These are phyloP conservation scores for Ips typographus DNA, from an alignment of 1,140 invertebrate species.

Conservation along the genomic window DNA sequence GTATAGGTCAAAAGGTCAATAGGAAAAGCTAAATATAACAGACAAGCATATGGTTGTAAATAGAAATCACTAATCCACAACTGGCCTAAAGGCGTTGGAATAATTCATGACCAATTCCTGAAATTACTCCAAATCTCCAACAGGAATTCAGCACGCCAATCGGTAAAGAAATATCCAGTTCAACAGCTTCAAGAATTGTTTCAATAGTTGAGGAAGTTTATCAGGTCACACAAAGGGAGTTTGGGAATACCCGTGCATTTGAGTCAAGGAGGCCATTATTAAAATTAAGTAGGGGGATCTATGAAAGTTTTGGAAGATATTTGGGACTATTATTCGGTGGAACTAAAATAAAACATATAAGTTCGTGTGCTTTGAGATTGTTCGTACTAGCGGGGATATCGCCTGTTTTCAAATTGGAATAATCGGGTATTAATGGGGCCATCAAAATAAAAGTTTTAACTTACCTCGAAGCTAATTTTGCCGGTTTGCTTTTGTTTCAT, in stretches of 20 bases:
- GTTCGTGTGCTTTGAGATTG: background rate
- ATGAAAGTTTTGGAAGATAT: background rate
- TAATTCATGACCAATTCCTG: background rate
- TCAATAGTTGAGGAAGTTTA: slow-evolving; percentile 2
- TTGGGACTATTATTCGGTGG: background rate
- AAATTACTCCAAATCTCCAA: background rate
- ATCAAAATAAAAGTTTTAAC: background rate
- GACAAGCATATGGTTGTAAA: too few species aligned
- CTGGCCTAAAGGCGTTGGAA: background rate
- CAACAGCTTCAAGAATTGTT: background rate
- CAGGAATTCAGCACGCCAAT: background rate
- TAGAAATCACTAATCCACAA: too few species aligned
- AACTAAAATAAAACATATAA: slow-evolving; percentile 3
- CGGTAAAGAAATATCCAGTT: background rate
- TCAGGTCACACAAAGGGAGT: background rate
- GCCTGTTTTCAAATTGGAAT: background rate
- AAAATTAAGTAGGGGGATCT: background rate
- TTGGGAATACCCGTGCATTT: background rate
- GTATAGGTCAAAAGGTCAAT: too few species aligned
- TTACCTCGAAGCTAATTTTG: slow-evolving; percentile 89
- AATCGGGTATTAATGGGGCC: background rate
- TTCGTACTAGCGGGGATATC: background rate
- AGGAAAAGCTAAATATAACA: too few species aligned
- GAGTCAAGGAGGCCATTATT: background rate
- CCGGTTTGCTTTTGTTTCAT: slow-evolving; percentile 85